These are phyloP conservation scores for Cryptoprocta ferox DNA, from an alignment of 2,797 vertebrate genomes.

Conservation along the genomic window DNA sequence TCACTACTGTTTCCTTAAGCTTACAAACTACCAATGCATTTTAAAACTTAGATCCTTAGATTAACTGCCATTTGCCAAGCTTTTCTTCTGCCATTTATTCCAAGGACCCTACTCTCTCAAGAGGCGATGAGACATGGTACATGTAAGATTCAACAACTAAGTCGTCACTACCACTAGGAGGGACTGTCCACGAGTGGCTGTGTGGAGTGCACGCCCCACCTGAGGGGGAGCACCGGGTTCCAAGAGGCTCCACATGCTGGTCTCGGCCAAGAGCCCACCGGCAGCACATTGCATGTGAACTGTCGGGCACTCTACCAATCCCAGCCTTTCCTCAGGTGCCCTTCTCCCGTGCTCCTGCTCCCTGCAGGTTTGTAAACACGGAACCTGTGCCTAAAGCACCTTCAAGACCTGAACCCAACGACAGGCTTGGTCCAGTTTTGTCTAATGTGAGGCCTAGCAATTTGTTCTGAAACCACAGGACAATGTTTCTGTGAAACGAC, in stretches of 20 bases:
- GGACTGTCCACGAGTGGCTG: fast-evolving
- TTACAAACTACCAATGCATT: neutral
- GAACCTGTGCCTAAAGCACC: neutral
- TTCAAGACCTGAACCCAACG: too few species aligned
- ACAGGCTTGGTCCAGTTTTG: neutral
- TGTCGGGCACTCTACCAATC: neutral
- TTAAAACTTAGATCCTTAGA: neutral
- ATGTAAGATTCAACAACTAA: neutral
- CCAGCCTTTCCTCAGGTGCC: neutral
- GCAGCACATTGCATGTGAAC: too few species aligned
- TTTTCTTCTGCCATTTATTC: neutral
- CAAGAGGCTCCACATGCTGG: neutral
- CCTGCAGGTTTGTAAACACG: neutral
- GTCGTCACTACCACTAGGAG: neutral
- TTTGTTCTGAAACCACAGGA: neutral
- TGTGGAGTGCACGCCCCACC: fast-evolving
- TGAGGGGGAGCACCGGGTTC: too few species aligned
- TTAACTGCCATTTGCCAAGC: neutral
- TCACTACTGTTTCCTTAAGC: neutral
- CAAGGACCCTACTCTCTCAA: neutral
- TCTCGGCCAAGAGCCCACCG: neutral
- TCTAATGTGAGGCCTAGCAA: neutral
- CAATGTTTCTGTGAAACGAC: fast-evolving
- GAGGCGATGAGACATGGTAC: neutral
- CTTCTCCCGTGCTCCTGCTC: neutral